Conservation (phyloP, 2,797 vertebrate genomes). For the Crenichthys baileyi region DNA sequence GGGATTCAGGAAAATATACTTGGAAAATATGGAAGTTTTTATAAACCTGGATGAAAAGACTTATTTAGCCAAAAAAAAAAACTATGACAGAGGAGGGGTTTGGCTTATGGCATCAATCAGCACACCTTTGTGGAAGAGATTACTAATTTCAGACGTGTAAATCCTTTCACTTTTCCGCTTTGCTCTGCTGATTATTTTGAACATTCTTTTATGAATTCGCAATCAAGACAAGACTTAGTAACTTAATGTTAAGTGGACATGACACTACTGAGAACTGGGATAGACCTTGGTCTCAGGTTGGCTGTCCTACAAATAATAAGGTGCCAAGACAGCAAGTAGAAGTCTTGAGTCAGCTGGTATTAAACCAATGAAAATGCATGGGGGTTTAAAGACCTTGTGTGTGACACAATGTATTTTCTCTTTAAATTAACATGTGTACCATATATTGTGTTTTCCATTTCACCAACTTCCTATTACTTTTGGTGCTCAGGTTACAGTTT, state of each 20-base stretch:
- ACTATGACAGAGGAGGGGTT: not conserved
- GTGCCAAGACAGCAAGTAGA: not conserved
- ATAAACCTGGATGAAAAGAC: not conserved
- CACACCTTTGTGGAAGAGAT: conserved; percentile 8
- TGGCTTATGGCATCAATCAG: conserved; percentile 8
- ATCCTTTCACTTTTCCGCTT: conserved; percentile 35
- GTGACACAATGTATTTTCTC: conserved; percentile 49
- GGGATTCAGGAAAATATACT: not conserved
- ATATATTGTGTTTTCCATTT: conserved; percentile 52
- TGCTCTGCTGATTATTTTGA: conserved; percentile 40
- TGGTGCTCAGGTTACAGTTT: conserved; percentile 48
- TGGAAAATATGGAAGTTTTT: not conserved
- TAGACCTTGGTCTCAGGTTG: not conserved
- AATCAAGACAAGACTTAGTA: conserved; percentile 56
- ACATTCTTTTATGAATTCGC: conserved; percentile 51
- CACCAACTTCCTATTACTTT: conserved; percentile 59
- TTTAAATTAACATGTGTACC: conserved; percentile 44
- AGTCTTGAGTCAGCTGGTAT: not conserved
- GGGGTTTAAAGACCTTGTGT: conserved; percentile 39
- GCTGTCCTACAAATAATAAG: not conserved
- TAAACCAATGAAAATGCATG: not conserved
- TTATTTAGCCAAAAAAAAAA: conserved; percentile 1
- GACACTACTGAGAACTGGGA: not conserved
- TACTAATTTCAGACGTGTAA: conserved; percentile 4
- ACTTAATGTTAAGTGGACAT: conserved; percentile 6